Base-by-base conservation (phyloP, 2,113 vertebrate genomes). In the Amazona vittata region DNA sequence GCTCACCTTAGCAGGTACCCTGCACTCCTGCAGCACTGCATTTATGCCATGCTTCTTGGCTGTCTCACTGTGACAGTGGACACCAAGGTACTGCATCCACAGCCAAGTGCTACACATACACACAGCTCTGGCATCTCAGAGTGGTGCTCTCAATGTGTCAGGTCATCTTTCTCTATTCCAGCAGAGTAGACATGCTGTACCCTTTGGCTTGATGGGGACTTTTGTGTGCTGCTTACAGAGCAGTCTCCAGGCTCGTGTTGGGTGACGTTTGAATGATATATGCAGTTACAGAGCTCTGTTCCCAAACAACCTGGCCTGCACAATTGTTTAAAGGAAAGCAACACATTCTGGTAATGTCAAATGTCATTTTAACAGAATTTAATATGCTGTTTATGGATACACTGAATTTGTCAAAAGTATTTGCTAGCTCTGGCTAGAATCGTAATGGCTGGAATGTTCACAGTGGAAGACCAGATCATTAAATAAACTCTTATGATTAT, bases 351-450 rank as follows among this genome's bases (percentile, higher is more conserved):
- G 20, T 65, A 60, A 84, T 62, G 64, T 71, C 64, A 89, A 86
- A 75, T 83, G 64, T 65, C 9, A 81, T 71, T 90, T 81, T 57
- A 84, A 44, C 41, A 92, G 76, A 81, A 83, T 75, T 90, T 49
- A 70, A 25, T 68, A 52, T 47, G 35, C 21, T 78, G 17, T 68
- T 60, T 78, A 57, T 59, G 60, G 37, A 68, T 82, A 35, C 13
- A 55, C 17, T 68, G 52, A 71, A 57, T 93, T 92, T 89, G 29
- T 90, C 73, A 52, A 50, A 93, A 75, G 46, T 35, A 6, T 47
- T 89, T 89, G 37, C 29, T 68, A 59, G 35, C 47, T 55, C 55
- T 71, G 50, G 52, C 43, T 60, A 50, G 68, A 89, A 62, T 71
- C 65, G 18, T 62, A 71, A n/a, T 52, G 10, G 11, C 35, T 79